These are phyloP conservation scores for Zaprionus obscuricornis DNA, from an alignment of 2,888 invertebrate species.

Conservation along the genomic window DNA sequence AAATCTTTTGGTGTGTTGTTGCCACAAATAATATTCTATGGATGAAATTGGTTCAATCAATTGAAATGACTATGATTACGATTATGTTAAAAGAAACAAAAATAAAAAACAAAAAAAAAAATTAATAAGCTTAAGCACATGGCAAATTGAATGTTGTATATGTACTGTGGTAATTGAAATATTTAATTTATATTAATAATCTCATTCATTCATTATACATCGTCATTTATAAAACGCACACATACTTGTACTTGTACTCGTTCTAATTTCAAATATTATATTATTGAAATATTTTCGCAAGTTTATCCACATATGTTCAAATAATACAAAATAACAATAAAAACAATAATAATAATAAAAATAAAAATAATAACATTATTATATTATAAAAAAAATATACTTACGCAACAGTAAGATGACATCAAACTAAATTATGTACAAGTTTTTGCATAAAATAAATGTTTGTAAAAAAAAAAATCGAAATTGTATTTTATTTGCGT, in stretches of 20 bases:
- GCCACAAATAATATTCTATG: constrained; percentile 13
- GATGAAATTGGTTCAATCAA: no score
- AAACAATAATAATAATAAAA: neutral
- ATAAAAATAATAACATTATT: constrained; percentile 1
- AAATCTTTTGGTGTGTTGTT: constrained; percentile 52
- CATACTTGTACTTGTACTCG: constrained; percentile 23
- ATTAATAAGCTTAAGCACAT: constrained; percentile 39
- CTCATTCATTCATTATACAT: constrained; percentile 16
- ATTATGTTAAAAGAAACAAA: no score
- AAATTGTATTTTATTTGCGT: neutral
- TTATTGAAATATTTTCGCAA: constrained; percentile 8
- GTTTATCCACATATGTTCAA: constrained; percentile 46
- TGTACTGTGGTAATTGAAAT: constrained; percentile 25
- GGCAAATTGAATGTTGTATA: constrained; percentile 34
- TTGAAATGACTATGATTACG: no score
- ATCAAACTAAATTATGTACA: constrained; percentile 60
- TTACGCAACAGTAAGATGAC: constrained; percentile 51
- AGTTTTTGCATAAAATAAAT: constrained; percentile 76
- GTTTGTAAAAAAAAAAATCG: constrained; percentile 59
- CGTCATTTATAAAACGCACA: neutral
- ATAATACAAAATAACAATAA: constrained; percentile 22
- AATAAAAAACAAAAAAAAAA: no score
- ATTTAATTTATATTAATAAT: neutral
- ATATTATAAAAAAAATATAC: constrained; percentile 17
- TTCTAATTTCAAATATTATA: constrained; percentile 6